A percentile compares a stretch with the other conserved stretches of the same genome.
Conservation (phyloP, 2,888 invertebrate genomes). For the Campoplex nolae region DNA sequence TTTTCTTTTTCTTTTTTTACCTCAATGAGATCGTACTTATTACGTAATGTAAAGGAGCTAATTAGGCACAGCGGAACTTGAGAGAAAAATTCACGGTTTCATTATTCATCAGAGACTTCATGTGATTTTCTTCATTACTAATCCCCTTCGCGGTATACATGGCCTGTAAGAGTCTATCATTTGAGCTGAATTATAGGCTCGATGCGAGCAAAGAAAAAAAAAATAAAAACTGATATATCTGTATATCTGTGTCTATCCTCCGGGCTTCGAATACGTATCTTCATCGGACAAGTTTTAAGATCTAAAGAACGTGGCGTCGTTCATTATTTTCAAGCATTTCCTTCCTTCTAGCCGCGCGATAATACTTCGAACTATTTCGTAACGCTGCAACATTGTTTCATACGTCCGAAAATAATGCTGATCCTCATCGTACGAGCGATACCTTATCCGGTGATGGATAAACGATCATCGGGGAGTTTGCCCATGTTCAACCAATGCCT, state of each 20-base stretch:
- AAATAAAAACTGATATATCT: background rate
- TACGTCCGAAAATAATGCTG: too few relatives aligned
- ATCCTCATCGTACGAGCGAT: too few relatives aligned
- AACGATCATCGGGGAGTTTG: too few relatives aligned
- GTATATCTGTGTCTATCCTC: background rate
- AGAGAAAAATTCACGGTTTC: background rate
- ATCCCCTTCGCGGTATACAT: background rate
- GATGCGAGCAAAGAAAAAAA: background rate
- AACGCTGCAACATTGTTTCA: background rate
- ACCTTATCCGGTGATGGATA: too few relatives aligned
- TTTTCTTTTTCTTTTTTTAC: background rate
- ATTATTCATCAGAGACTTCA: background rate
- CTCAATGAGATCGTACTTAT: slow-evolving; percentile 22
- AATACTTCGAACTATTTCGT: background rate
- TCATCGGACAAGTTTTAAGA: background rate
- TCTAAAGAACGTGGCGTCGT: background rate
- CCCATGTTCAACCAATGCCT: too few relatives aligned
- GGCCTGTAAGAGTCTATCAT: slow-evolving; percentile 1
- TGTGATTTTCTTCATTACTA: slow-evolving; percentile 28
- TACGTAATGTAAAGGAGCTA: slow-evolving; percentile 9
- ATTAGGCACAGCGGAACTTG: background rate
- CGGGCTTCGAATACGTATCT: background rate
- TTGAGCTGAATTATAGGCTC: slow-evolving; percentile 28
- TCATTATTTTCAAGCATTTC: background rate
- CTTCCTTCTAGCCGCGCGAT: too few relatives aligned